These are phyloP conservation scores for Hemibagrus guttatus DNA, from an alignment of 2,797 vertebrate genomes.

Conservation along the genomic window DNA sequence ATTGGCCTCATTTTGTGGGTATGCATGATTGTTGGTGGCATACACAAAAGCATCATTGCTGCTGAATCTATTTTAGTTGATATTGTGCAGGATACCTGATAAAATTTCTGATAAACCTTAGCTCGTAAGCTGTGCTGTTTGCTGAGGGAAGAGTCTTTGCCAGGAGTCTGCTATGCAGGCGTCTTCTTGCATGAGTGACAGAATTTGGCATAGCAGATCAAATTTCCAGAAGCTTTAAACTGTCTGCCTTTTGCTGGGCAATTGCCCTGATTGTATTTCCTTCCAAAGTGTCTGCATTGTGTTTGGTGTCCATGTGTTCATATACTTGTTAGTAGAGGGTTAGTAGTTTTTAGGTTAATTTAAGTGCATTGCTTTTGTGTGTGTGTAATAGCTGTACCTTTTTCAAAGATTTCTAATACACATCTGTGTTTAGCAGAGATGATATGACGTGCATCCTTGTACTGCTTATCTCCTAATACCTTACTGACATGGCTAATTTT, in stretches of 20 bases:
- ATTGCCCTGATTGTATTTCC: background rate
- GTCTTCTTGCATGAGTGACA: background rate
- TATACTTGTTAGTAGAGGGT: background rate
- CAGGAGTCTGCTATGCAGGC: constrained; percentile 20
- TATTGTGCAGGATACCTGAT: background rate
- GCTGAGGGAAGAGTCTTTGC: background rate
- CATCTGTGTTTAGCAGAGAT: background rate
- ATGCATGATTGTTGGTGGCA: background rate
- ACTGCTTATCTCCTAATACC: background rate
- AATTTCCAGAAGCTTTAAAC: constrained; percentile 14
- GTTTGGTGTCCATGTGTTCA: background rate
- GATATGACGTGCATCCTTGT: background rate
- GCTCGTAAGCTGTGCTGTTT: background rate
- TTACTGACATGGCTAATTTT: background rate
- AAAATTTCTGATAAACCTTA: background rate
- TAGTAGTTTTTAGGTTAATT: background rate
- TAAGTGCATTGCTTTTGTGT: background rate
- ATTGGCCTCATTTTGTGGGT: background rate
- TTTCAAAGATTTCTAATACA: background rate
- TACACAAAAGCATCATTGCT: background rate
- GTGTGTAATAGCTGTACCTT: background rate
- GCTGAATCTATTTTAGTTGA: background rate
- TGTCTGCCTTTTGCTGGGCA: background rate
- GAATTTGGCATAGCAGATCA: background rate
- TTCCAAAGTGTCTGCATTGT: background rate